Conservation (phyloP, 2,888 invertebrate species). For the Bhutanitis thaidina region DNA sequence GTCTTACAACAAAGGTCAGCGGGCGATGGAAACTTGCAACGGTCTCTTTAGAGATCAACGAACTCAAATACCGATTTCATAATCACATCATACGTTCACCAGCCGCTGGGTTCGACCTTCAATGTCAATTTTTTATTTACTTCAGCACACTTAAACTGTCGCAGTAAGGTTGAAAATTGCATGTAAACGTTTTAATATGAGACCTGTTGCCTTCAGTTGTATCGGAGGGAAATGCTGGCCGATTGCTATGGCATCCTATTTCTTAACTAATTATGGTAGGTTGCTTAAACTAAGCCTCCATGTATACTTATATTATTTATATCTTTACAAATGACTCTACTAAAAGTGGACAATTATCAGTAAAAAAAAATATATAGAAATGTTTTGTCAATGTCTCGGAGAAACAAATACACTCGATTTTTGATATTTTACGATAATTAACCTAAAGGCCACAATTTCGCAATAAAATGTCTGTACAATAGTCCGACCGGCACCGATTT, state of each 20-base stretch:
- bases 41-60: conserved; percentile 27
- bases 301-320: too few relatives aligned
- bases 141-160: neutral
- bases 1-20: neutral
- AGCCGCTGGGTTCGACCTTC: conserved; percentile 22
- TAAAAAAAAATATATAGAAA: too few relatives aligned
- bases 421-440: too few relatives aligned
- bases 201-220: conserved; percentile 1
- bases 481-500: neutral
- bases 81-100: conserved; percentile 29
- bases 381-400: too few relatives aligned
- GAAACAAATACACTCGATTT: too few relatives aligned
- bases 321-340: too few relatives aligned
- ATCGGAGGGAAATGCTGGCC: conserved; percentile 40
- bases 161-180: conserved; percentile 31
- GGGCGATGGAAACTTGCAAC: conserved; percentile 9
- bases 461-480: too few relatives aligned
- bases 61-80: conserved; percentile 15
- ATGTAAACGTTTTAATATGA: neutral
- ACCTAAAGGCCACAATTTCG: too few relatives aligned
- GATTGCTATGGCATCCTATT: conserved; percentile 31
- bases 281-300: too few relatives aligned
- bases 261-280: neutral
- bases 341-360: too few relatives aligned
- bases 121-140: neutral